phyloP scores from a whole-genome alignment of 37 sponge, comb jelly and placozoan genomes.

The Mnemiopsis leidyi region DNA sequence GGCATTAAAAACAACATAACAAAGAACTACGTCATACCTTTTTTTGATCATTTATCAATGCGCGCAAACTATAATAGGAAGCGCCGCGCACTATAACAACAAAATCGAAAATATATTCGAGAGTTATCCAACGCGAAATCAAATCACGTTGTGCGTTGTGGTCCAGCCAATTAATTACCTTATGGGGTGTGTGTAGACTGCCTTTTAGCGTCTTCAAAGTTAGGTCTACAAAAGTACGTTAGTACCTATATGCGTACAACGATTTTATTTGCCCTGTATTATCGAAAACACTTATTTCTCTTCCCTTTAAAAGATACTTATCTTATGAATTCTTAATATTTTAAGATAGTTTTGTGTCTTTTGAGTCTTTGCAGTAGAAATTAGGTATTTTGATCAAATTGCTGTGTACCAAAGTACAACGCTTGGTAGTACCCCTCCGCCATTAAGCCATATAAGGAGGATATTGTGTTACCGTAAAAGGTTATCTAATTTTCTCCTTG shows the following conservation, averaged over 20 bases:
- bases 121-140: constrained; percentile 61
- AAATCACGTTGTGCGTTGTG: neutral
- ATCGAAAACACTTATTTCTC: neutral
- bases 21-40: no score
- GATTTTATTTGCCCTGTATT: neutral
- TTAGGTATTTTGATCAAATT: neutral
- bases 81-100: no score
- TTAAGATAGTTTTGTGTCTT: neutral
- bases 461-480: constrained; percentile 53
- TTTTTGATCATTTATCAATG: no score
- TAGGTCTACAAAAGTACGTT: neutral
- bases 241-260: neutral
- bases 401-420: neutral
- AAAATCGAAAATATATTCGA: no score
- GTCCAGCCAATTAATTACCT: constrained; percentile 53
- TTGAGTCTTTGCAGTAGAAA: no score
- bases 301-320: neutral
- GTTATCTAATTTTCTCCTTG: neutral
- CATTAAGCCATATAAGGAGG: constrained; percentile 59
- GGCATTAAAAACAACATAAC: no score
- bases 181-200: constrained; percentile 15
- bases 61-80: no score
- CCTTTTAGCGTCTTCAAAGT: constrained; percentile 53
- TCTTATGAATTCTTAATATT: neutral
- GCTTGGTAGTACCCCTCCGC: neutral